A percentile compares a stretch with the other conserved stretches of the same genome.
These are phyloP conservation scores for Pterocles burchelli DNA, from an alignment of 2,113 vertebrate species.

Conservation along the genomic window DNA sequence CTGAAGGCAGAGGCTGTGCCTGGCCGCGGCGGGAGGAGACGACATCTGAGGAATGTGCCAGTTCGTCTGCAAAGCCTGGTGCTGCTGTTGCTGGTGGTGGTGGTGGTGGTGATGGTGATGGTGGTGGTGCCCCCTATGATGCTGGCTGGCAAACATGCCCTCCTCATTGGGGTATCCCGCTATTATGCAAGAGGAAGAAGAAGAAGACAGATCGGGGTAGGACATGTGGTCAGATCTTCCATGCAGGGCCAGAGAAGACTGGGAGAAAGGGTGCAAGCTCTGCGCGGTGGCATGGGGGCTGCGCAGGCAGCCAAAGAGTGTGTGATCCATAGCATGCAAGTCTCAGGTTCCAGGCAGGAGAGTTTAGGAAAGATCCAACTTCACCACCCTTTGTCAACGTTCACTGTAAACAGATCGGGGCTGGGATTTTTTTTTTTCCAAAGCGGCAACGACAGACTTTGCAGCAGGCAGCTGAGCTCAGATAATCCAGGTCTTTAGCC, in stretches of 20 bases:
- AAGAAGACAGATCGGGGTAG: slow-evolving; percentile 91
- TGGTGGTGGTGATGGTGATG: slow-evolving; percentile 82
- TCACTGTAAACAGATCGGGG: slow-evolving; percentile 68
- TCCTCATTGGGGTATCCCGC: slow-evolving; percentile 92
- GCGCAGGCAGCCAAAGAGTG: slow-evolving; percentile 96
- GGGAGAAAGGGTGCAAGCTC: slow-evolving; percentile 93
- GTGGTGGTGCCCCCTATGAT: slow-evolving; percentile 82
- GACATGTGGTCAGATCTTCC: slow-evolving; percentile 96
- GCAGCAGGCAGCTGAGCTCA: slow-evolving; percentile 60
- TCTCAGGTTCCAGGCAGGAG: slow-evolving; percentile 75
- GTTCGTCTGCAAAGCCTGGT: slow-evolving; percentile 84
- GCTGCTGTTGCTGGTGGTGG: slow-evolving; percentile 87
- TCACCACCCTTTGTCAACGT: slow-evolving; percentile 75
- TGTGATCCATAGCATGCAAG: slow-evolving; percentile 93
- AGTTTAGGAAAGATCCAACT: slow-evolving; percentile 69
- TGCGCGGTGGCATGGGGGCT: slow-evolving; percentile 92
- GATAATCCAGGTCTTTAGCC: slow-evolving; percentile 83
- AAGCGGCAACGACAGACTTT: slow-evolving; percentile 64
- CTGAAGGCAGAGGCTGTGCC: slow-evolving; percentile 90
- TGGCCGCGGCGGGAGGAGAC: slow-evolving; percentile 75
- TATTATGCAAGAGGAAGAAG: slow-evolving; percentile 88
- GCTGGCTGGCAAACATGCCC: slow-evolving; percentile 90
- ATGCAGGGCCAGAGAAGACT: slow-evolving; percentile 90
- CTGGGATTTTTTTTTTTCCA: slow-evolving; percentile 34
- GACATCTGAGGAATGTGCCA: slow-evolving; percentile 93